Evolutionary conservation across 2,888 invertebrate genomes (phyloP).

Genomic region (Clistopyga incitator): DNA sequence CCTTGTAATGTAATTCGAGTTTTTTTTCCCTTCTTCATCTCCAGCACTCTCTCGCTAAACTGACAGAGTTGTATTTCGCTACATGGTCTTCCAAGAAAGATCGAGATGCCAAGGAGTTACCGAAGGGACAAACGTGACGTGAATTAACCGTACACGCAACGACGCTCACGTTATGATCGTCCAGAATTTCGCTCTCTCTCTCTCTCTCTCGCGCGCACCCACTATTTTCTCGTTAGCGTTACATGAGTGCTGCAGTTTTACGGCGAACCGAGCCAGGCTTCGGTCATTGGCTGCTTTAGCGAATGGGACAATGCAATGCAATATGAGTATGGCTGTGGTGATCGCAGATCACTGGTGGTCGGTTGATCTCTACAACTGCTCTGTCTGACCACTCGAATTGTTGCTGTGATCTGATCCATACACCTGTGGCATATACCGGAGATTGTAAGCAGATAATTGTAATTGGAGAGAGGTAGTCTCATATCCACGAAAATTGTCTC

Average conservation of each 20-base stretch:
- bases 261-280: background rate
- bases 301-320: background rate
- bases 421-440: slow-evolving; percentile 4
- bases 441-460: slow-evolving; percentile 54
- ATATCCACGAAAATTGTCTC: slow-evolving; percentile 29
- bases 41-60: slow-evolving; percentile 30
- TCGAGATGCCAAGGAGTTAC: slow-evolving; percentile 57
- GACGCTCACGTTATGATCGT: slow-evolving; percentile 12
- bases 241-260: background rate
- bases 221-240: slow-evolving; percentile 8
- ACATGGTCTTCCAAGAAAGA: slow-evolving; percentile 60
- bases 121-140: slow-evolving; percentile 64
- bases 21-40: slow-evolving; percentile 53
- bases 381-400: background rate
- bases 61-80: slow-evolving; percentile 43
- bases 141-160: slow-evolving; percentile 49
- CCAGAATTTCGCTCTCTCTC: background rate
- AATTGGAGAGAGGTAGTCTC: slow-evolving; percentile 53
- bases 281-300: background rate
- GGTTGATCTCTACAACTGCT: background rate
- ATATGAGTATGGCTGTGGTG: background rate
- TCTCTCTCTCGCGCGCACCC: background rate
- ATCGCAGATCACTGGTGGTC: background rate
- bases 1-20: slow-evolving; percentile 57
- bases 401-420: background rate